Conservation (phyloP, 2,888 invertebrate species). For the Tenodera sinensis region DNA sequence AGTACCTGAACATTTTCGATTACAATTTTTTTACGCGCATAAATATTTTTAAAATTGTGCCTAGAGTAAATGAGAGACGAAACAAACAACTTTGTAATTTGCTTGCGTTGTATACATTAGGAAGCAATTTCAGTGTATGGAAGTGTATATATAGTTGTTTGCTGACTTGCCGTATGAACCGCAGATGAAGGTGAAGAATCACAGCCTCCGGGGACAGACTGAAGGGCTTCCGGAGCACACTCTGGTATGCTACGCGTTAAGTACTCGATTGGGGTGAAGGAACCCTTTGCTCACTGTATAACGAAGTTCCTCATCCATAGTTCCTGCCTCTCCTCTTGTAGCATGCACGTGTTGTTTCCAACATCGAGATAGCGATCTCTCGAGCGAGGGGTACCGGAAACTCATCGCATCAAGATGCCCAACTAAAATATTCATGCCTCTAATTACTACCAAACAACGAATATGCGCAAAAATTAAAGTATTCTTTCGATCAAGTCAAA, state of each 20-base stretch:
- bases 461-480: not conserved
- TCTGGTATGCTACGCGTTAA: not conserved
- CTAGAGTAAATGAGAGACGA: no score
- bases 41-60: no score
- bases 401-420: not conserved
- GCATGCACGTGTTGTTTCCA: not conserved
- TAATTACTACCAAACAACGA: not conserved
- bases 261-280: not conserved
- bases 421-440: not conserved
- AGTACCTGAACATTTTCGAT: no score
- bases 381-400: not conserved
- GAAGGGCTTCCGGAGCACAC: not conserved
- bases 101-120: no score
- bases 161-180: no score
- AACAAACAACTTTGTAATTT: no score
- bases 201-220: not conserved
- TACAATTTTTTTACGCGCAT: no score
- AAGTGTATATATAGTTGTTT: no score
- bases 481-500: no score
- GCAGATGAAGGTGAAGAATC: not conserved
- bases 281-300: not conserved
- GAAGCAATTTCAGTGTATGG: no score
- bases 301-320: not conserved
- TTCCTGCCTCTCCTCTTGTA: not conserved
- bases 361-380: not conserved